Evolutionary conservation across 1,140 invertebrate species (phyloP), one percentile per base, ranked within the genome.

Genomic region (Drosophila yakuba): DNA sequence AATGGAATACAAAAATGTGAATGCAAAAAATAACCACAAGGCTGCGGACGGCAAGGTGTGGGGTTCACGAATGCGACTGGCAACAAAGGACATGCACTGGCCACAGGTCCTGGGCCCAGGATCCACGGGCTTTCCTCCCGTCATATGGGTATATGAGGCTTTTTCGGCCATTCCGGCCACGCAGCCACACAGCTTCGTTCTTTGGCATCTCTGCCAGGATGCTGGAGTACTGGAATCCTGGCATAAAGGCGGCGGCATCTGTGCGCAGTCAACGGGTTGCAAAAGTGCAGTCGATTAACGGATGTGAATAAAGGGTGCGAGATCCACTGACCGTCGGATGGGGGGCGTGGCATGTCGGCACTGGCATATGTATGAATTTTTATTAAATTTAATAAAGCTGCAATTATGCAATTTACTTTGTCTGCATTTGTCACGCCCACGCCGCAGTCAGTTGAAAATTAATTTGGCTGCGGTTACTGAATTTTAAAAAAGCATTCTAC

Each of bases 381-480:
- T 86, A 86, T 86, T 86, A 88, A 86, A 86, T 86, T 86, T 86
- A 68, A 86, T 88, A 88, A 86, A 86, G 75, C 77, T 86, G 83
- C 82, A 86, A 82, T 82, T 88, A 85, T 63, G 50, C 69, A 62
- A 74, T 74, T 74, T 74, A 74, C 69, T 81, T 58, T 75, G 75
- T 64, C 79, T 76, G 76, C 80, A 80, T 83, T 84, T 83, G 80
- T 80, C 77, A 78, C 72, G 76, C 38, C 66, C 58, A 36, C 41
- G 23, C 44, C 28, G 17, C 20, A 35, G 43, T 48, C 62, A 71
- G 52, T 71, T 78, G 73, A 59, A 80, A 84, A 84, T 83, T 79
- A 83, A 83, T 83, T 83, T 84, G 80, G 59, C 67, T 83, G 80
- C 50, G 80, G 80, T 84, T 64, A 39, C 75, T 41, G 74, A 59